Evolutionary conservation across 2,113 vertebrate genomes (phyloP), one percentile per base, ranked within the genome.

Genomic region (Arizona elegans): DNA sequence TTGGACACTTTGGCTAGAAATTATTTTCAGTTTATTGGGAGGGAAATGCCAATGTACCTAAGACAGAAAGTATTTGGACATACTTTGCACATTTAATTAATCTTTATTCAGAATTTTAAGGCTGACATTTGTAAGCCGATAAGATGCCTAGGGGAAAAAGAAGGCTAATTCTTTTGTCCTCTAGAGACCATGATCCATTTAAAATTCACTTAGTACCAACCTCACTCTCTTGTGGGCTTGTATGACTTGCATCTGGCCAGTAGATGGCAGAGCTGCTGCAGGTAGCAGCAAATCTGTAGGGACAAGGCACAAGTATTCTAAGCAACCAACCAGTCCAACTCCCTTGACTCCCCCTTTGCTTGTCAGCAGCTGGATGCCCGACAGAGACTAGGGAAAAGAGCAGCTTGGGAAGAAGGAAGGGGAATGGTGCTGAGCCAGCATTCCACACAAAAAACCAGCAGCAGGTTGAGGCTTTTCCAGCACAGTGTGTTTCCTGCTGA

Each of bases 241-340:
- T 47, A 94, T 19, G 8, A 33, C 54, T n/a, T 5, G 62, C 0
- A 1, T 17, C 9, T 88, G 90, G 56, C 93, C 94, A 90, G 55
- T 86, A 94, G 94, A 91, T 91, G 94, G 92, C 12, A 56, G 11
- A 52, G 52, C 94, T 91, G 94, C 94, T 1, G 88, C 88, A 33
- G 86, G 95, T 33, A 91, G 92, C 92, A 5, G 88, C 87, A 43
- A 65, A 33, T 53, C 70, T 21, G n/a, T 17, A 87, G 10, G 65
- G 92, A 58, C 29, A 38, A 59, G 47, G 91, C 89, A 9, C 21
- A 65, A 81, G 52, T 12, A 1, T 52, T 54, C 52, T 50, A 90
- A 52, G 62, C 33, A 86, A n/a, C 10, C n/a, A 21, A 86, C 29
- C 6, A 38, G 53, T 65, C 56, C 43, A 10, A 21, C 26, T 58